Evolutionary conservation across 2,113 vertebrate genomes (phyloP), one percentile per base, ranked within the genome.

Genomic region (Hydropotes inermis): DNA sequence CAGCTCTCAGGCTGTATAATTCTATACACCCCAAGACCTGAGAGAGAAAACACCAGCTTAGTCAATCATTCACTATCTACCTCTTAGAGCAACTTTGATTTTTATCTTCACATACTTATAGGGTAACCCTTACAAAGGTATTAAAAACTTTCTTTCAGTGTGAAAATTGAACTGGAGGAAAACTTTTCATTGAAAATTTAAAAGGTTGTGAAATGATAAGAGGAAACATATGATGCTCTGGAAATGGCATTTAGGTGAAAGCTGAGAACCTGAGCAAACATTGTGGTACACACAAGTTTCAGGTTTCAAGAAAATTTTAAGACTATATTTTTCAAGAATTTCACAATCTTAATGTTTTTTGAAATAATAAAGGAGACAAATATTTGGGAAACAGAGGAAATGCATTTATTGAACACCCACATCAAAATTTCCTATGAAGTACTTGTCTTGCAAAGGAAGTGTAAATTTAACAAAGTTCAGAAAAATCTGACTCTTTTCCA

Each of bases 251-350:
- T 70, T 61, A 93, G 5, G 16, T 52, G 61, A 81, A 78, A 86
- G 19, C 45, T 13, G 23, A 52, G 7, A 43, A 11, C 52, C 55
- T 64, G 28, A 47, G 12, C 14, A 57, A 79, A 93, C 54, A 79
- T 9, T 39, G n/a, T n/a, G 23, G 14, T 21, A 58, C 28, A 10
- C 19, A 45, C 87, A 79, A 45, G 89, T 52, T 61, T 96, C 67
- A 91, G 88, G 17, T 91, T 95, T 87, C 94, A 94, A 91, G 70
- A 89, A 83, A 93, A 36, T 39, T 36, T 43, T 93, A 28, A 70
- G n/a, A 43, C 30, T 78, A 84, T 96, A 55, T 91, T 57, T 89
- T 64, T 91, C 78, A 89, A 12, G 55, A 87, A 82, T 88, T 78
- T 61, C 55, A 70, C 55, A 91, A 70, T 27, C 15, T 96, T 74